These are phyloP conservation scores for Drosophila meridiana DNA, from an alignment of 2,888 invertebrate genomes.

Conservation along the genomic window DNA sequence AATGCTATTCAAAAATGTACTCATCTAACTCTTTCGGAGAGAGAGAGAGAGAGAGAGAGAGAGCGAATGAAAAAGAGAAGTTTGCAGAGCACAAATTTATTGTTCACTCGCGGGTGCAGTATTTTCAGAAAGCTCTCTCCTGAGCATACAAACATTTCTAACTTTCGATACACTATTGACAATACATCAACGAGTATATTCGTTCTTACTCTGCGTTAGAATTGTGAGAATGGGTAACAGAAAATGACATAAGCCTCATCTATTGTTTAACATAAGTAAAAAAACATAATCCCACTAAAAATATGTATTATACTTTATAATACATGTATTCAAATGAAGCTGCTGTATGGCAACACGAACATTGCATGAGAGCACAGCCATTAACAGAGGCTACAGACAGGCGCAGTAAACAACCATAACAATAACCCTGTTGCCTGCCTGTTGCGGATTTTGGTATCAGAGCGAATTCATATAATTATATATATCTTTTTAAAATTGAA, in stretches of 20 bases:
- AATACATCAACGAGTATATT: not conserved
- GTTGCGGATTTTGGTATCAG: conserved; percentile 43
- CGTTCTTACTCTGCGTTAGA: not conserved
- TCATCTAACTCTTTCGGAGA: not conserved
- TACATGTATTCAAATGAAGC: too few species aligned
- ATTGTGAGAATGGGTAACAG: not conserved
- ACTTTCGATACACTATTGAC: not conserved
- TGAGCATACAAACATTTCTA: not conserved
- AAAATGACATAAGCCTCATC: not conserved
- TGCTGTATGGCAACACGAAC: too few species aligned
- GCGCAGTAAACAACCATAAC: conserved; percentile 42
- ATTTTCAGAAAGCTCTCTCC: conserved; percentile 21
- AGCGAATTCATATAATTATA: not conserved
- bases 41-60: not conserved
- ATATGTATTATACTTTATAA: too few species aligned
- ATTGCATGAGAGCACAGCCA: not conserved
- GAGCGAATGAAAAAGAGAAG: not conserved
- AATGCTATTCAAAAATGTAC: not conserved
- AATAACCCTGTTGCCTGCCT: conserved; percentile 57
- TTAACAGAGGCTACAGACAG: conserved; percentile 18
- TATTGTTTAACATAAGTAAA: not conserved
- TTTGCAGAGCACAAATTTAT: not conserved
- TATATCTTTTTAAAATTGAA: not conserved
- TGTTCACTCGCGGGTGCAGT: conserved; percentile 4
- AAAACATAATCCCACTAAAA: not conserved